Evolutionary conservation across 2,797 vertebrate genomes (phyloP), one percentile per base, ranked within the genome.

Genomic region (Potorous gilbertii): DNA sequence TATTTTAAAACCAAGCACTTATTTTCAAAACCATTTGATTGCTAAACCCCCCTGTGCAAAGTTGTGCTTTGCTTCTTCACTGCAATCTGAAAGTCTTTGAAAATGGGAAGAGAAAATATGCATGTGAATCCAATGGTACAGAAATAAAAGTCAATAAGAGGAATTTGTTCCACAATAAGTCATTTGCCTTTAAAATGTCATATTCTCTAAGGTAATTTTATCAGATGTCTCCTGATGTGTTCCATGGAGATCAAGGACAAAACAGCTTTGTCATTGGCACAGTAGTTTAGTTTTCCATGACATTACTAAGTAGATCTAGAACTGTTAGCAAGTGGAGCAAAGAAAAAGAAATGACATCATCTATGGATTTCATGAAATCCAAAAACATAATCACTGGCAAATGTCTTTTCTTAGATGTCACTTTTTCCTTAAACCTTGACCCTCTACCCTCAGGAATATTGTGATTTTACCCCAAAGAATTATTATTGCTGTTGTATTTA

Each of bases 1-100:
- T 90, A 90, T 97, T 95, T 96, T 56, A 81, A 81, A 81, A 91
- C 91, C 34, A 55, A 94, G 13, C 50, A 92, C 95, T 96, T 90
- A 91, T 95, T 97, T 94, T 93, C 66, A 93, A 94, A 97, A 93
- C 27, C 28, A 93, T 56, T 93, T 90, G 62, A 95, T 94, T 34
- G 92, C 55, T 93, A 95, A 96, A 81, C 31, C 21, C 18, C 90
- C 66, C 93, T 92, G n/a, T 66, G 89, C 90, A 93, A 97, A 96
- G 90, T 92, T 91, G 91, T 93, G 31, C 50, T 96, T 94, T 96
- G 55, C 24, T n/a, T 95, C 94, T 93, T 92, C 13, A 0, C 6
- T 91, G 52, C 40, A 95, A 93, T 93, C 55, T 56, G n/a, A 95
- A 96, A 95, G 40, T 95, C 95, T 95, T 91, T 93, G 14, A 95